Conservation (phyloP, 2,888 invertebrate genomes). For the Apocheima hispidaria region DNA sequence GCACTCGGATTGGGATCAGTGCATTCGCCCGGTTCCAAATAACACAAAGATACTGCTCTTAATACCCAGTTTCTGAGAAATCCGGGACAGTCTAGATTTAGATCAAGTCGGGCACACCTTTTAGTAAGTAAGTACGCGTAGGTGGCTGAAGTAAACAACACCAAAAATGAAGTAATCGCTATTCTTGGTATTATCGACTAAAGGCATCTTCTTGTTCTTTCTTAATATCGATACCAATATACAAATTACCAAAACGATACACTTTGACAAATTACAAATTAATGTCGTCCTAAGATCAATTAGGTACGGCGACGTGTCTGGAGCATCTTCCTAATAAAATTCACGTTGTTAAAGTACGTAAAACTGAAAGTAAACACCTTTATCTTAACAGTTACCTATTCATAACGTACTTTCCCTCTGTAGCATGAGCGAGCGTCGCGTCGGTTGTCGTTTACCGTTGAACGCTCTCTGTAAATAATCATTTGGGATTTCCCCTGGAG, state of each 20-base stretch:
- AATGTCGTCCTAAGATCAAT: no score
- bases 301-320: no score
- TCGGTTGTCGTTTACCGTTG: constrained; percentile 42
- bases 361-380: constrained; percentile 38
- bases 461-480: constrained; percentile 53
- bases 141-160: background rate
- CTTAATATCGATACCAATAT: no score
- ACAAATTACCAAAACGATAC: no score
- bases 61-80: constrained; percentile 77
- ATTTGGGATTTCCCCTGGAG: constrained; percentile 52
- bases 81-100: constrained; percentile 56
- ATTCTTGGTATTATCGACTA: background rate
- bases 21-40: constrained; percentile 76
- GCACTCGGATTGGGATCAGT: constrained; percentile 72
- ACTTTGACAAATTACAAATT: no score
- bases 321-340: background rate
- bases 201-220: no score
- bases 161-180: constrained; percentile 1
- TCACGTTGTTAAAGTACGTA: constrained; percentile 15
- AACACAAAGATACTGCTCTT: constrained; percentile 76
- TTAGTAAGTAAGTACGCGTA: constrained; percentile 20
- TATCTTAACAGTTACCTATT: constrained; percentile 29
- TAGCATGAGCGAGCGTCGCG: constrained; percentile 29
- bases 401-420: constrained; percentile 24
- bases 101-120: constrained; percentile 34